Evolutionary conservation across 1,140 invertebrate species (phyloP).

Genomic region (Zaprionus africanus): DNA sequence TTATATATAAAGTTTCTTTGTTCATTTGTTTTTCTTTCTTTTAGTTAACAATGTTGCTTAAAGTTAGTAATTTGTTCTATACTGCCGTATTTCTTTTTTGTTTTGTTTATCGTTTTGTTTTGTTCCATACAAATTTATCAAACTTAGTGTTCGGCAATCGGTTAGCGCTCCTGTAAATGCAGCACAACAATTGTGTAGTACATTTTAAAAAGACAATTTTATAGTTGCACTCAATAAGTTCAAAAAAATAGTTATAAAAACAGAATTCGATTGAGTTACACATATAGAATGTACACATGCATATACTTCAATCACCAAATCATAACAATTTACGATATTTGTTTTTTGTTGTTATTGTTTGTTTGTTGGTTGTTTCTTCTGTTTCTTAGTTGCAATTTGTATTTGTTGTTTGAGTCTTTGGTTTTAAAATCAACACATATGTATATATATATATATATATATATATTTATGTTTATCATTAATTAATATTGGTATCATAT

Average conservation of each 20-base stretch:
- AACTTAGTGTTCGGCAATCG: conserved; percentile 50
- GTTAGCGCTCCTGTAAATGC: conserved; percentile 53
- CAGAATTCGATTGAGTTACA: conserved; percentile 4
- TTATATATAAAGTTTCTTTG: conserved; percentile 66
- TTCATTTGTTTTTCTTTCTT: conserved; percentile 26
- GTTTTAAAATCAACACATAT: conserved; percentile 78
- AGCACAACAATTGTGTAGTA: conserved; percentile 48
- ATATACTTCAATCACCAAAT: conserved; percentile 19
- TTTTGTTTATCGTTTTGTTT: conserved; percentile 36
- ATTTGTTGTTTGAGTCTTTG: conserved; percentile 77
- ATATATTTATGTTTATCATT: conserved; percentile 34
- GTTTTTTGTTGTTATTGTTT: conserved; percentile 27
- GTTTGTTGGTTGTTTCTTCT: conserved; percentile 22
- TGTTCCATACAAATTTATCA: conserved; percentile 46
- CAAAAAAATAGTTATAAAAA: conserved; percentile 26
- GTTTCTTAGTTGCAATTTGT: conserved; percentile 49
- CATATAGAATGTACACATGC: conserved; percentile 3
- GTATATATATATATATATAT: conserved; percentile 41
- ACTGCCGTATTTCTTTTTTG: conserved; percentile 30
- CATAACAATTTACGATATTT: conserved; percentile 55
- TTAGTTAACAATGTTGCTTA: conserved; percentile 80
- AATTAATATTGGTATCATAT: conserved; percentile 41
- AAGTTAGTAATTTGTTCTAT: conserved; percentile 68
- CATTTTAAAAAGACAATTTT: conserved; percentile 48
- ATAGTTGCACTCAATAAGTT: conserved; percentile 42